Evolutionary conservation across 2,113 vertebrate species (phyloP).

Genomic region (Peromyscus californicus): DNA sequence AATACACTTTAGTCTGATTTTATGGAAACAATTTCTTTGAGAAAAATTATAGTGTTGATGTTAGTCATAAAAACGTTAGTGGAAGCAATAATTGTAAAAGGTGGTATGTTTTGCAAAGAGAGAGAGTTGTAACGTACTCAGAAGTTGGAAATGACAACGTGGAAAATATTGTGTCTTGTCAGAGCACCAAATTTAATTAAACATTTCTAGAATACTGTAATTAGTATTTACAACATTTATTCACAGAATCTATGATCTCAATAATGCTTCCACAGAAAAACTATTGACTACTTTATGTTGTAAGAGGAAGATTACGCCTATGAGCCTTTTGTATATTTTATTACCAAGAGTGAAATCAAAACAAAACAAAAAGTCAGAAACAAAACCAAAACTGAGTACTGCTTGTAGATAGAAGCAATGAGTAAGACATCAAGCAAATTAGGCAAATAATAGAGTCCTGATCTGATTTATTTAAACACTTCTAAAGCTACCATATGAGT

Average conservation of each 20-base stretch:
- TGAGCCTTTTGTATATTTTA: not conserved
- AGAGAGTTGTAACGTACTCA: fast-evolving
- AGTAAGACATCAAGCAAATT: not conserved
- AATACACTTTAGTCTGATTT: not conserved
- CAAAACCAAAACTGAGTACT: not conserved
- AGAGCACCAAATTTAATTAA: not conserved
- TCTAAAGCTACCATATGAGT: not conserved
- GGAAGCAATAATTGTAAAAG: not conserved
- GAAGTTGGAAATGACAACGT: not conserved
- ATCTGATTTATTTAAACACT: not conserved
- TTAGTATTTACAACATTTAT: not conserved
- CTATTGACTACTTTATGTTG: not conserved
- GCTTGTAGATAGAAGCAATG: not conserved
- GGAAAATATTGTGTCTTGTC: not conserved
- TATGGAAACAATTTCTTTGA: not conserved
- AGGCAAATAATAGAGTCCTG: not conserved
- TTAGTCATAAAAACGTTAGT: not conserved
- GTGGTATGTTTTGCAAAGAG: not conserved
- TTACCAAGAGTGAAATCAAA: conserved; percentile 25
- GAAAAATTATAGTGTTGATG: not conserved
- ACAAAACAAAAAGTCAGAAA: not conserved
- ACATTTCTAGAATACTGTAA: not conserved
- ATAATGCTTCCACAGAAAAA: not conserved
- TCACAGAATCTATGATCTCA: not conserved
- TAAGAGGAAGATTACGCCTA: not conserved